Conservation (phyloP, 92 coral and sea anemone genomes). For the Epizoanthus fatuus region DNA sequence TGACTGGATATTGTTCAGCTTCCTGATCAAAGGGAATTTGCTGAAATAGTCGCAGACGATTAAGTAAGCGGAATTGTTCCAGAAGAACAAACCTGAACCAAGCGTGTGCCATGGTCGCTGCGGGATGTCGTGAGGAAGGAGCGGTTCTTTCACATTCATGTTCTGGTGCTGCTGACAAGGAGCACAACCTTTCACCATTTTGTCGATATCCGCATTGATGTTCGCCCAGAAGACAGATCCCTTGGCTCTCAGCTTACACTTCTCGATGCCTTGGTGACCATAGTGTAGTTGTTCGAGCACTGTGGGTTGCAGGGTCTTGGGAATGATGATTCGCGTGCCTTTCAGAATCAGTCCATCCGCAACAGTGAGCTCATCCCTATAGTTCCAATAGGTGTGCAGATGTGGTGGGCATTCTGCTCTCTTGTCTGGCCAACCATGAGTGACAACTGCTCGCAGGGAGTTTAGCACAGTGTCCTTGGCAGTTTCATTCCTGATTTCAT, state of each 20-base stretch:
- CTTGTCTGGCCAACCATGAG: slow-evolving; percentile 69
- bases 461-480: slow-evolving; percentile 44
- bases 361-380: slow-evolving; percentile 62
- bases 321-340: slow-evolving; percentile 50
- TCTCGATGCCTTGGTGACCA: slow-evolving; percentile 65
- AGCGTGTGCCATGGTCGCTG: slow-evolving; percentile 70
- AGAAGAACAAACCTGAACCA: slow-evolving; percentile 60
- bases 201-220: slow-evolving; percentile 64
- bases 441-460: slow-evolving; percentile 43
- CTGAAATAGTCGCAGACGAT: slow-evolving; percentile 64
- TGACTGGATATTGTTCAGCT: slow-evolving; percentile 50
- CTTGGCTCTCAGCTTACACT: slow-evolving; percentile 69
- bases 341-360: slow-evolving; percentile 63
- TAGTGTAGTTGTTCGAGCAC: slow-evolving; percentile 62
- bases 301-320: slow-evolving; percentile 47
- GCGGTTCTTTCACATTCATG: slow-evolving; percentile 76
- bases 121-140: slow-evolving; percentile 70
- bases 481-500: slow-evolving; percentile 54
- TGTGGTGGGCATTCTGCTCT: slow-evolving; percentile 70
- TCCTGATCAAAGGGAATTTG: no score
- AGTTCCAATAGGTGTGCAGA: slow-evolving; percentile 67
- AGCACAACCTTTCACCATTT: slow-evolving; percentile 61
- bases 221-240: slow-evolving; percentile 77
- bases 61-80: slow-evolving; percentile 68
- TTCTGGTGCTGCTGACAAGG: slow-evolving; percentile 77